Percentiles rank a stretch among this genome's conserved stretches.
Evolutionary conservation across 2,797 vertebrate genomes (phyloP).

Genomic region (Pempheris klunzingeri): DNA sequence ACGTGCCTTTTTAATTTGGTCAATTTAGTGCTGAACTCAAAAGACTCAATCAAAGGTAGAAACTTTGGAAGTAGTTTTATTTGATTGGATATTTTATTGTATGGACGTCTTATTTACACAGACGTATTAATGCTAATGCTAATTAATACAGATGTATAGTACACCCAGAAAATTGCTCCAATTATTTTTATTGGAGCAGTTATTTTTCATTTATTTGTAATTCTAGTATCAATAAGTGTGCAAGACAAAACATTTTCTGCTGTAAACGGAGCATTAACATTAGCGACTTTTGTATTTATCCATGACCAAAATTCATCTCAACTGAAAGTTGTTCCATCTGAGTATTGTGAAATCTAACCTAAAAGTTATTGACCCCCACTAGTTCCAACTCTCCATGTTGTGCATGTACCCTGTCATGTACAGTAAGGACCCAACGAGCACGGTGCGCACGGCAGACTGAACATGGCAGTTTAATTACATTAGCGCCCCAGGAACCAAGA

Average conservation of each 20-base stretch:
- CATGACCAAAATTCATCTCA: slow-evolving; percentile 11
- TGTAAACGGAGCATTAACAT: neutral
- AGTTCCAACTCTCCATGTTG: slow-evolving; percentile 6
- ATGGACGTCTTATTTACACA: neutral
- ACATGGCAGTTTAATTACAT: slow-evolving; percentile 51
- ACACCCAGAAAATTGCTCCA: neutral
- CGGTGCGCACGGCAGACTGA: slow-evolving; percentile 1
- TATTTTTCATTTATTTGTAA: neutral
- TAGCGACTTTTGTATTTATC: neutral
- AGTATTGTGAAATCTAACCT: neutral
- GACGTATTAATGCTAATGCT: too few species aligned
- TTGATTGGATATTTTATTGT: neutral
- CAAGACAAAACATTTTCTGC: neutral
- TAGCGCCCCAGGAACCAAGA: slow-evolving; percentile 26
- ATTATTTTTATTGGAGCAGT: too few species aligned
- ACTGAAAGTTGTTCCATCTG: slow-evolving; percentile 7
- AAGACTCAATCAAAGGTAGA: neutral
- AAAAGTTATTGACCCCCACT: neutral
- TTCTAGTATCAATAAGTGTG: neutral
- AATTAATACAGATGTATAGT: neutral
- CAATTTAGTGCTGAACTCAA: neutral
- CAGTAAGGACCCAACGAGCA: slow-evolving; percentile 9
- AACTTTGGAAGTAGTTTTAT: neutral
- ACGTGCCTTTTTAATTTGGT: neutral
- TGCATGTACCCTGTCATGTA: neutral